Base-by-base conservation (phyloP, 1,140 invertebrate species). In the Hyles euphorbiae region DNA sequence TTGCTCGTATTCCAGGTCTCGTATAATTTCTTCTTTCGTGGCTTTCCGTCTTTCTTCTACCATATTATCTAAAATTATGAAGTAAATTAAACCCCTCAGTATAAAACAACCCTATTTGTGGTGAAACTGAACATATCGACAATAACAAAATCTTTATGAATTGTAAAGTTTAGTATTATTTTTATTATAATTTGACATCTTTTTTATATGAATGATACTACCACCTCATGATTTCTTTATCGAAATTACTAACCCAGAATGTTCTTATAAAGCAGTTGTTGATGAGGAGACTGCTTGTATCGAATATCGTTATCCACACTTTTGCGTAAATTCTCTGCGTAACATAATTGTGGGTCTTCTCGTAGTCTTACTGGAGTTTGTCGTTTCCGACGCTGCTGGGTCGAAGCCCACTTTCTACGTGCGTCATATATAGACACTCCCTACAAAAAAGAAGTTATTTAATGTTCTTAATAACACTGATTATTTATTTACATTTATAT, bases 261-360 rank as follows among this genome's bases (percentile, higher is more conserved):
- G 58, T 89, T 75, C 60, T 84, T 89, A 66, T 91, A 91, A 11
- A 76, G 76, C 52, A 85, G 72, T 60, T 91, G 88, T 55, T 91
- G 81, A 5, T 81, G 56, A 8, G 80, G 77, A 5, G 86, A 86
- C 36, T 87, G 87, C 61, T 83, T 87, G 68, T 91, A 91, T 49
- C 90, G 71, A 32, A 91, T 81, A 33, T 88, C 87, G 65, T 91
- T 91, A 53, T 91, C 90, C 3, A 91, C 87, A 12, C 80, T 78
- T 56, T 81, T 76, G 8, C 90, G 74, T 48, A 90, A 65, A n/a
- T 68, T 76, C 44, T 90, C 90, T 0, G 89, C 85, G 58, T 79
- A 87, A 56, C 77, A 84, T 53, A 91, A 62, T 51, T 90, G 76
- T 3, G 91, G 90, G 73, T 91, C 90, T 63, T 91, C 90, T 3